Evolutionary conservation across 2,888 invertebrate species (phyloP).

Genomic region (Troides aeacus): DNA sequence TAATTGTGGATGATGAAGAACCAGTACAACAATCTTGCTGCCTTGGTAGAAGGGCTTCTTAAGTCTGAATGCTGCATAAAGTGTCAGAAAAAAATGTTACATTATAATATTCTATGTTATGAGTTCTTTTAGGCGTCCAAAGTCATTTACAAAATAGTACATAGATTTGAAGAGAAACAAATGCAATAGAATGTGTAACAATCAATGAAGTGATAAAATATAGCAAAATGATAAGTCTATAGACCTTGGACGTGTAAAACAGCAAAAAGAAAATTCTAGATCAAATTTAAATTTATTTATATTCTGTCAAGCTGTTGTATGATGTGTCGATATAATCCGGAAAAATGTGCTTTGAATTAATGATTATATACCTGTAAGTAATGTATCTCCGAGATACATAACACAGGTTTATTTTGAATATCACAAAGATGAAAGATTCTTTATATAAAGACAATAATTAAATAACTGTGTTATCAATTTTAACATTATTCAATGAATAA

Average conservation of each 20-base stretch:
- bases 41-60: slow-evolving; percentile 49
- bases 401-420: no score
- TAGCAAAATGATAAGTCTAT: background rate
- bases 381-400: no score
- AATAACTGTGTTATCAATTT: no score
- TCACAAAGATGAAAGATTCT: no score
- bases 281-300: background rate
- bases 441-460: no score
- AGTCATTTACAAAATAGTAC: background rate
- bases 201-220: background rate
- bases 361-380: background rate
- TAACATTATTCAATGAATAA: no score
- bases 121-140: background rate
- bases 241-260: background rate
- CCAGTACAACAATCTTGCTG: slow-evolving; percentile 62
- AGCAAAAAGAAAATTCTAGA: background rate
- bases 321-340: background rate
- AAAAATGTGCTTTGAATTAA: background rate
- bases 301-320: background rate
- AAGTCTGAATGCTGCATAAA: slow-evolving; percentile 27
- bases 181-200: background rate
- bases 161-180: background rate
- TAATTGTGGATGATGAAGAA: slow-evolving; percentile 71
- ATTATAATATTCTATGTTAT: background rate
- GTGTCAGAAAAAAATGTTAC: background rate